Conservation (phyloP, 2,113 vertebrate genomes). For the Sprattus sprattus region DNA sequence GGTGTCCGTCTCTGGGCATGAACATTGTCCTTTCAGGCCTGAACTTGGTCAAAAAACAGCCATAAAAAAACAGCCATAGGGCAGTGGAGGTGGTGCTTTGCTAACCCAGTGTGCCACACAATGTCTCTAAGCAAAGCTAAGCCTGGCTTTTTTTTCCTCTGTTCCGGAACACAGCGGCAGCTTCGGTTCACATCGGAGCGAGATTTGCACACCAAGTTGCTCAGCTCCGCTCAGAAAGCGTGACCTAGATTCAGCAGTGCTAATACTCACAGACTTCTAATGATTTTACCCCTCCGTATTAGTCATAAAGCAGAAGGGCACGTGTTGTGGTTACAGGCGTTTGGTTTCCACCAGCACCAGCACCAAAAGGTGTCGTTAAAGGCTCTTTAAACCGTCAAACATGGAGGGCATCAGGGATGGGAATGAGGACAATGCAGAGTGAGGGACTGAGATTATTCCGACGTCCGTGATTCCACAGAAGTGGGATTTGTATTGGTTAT, state of each 20-base stretch:
- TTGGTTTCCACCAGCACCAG: neutral
- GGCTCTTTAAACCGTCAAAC: neutral
- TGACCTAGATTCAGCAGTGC: constrained; percentile 39
- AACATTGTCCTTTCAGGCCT: neutral
- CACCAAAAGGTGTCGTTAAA: neutral
- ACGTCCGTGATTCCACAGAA: neutral
- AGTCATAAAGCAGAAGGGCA: neutral
- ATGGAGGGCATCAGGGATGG: neutral
- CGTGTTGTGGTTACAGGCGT: neutral
- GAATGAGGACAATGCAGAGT: neutral
- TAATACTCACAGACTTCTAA: constrained; percentile 27
- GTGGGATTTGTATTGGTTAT: neutral
- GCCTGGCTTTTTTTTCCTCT: neutral
- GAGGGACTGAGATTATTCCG: neutral
- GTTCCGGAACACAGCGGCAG: neutral
- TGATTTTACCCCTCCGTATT: constrained; percentile 31
- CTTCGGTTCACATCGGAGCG: neutral
- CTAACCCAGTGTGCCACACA: neutral
- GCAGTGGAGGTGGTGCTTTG: neutral
- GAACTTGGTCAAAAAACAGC: neutral
- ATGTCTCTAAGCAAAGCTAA: neutral
- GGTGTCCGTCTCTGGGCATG: neutral
- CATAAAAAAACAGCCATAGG: neutral
- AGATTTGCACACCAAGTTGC: constrained; percentile 28
- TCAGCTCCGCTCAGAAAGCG: constrained; percentile 23